Evolutionary conservation across 2,113 vertebrate genomes (phyloP).

Genomic region (Galeopterus variegatus): DNA sequence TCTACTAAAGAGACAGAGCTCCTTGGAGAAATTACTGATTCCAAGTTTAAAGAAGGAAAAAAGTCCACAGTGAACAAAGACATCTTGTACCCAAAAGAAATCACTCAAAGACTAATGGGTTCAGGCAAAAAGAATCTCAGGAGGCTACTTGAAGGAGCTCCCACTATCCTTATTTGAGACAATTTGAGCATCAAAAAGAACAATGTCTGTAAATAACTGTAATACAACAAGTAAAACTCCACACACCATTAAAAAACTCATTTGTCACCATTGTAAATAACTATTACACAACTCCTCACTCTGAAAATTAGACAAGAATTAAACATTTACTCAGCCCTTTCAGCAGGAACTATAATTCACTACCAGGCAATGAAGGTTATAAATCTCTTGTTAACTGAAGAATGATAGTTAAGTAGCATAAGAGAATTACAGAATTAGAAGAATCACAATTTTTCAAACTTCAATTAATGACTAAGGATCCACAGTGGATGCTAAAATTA

Average conservation of each 20-base stretch:
- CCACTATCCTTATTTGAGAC: neutral
- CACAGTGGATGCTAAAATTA: slow-evolving; percentile 33
- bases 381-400: slow-evolving; percentile 36
- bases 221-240: slow-evolving; percentile 43
- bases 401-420: slow-evolving; percentile 36
- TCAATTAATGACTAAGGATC: neutral
- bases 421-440: slow-evolving; percentile 24
- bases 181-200: neutral
- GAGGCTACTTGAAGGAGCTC: neutral
- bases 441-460: slow-evolving; percentile 48
- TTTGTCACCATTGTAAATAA: neutral
- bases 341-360: neutral
- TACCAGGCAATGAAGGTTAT: neutral
- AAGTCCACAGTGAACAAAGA: neutral
- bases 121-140: slow-evolving; percentile 30
- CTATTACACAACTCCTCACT: neutral
- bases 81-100: neutral
- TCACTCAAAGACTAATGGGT: slow-evolving; percentile 1
- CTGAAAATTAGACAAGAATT: slow-evolving; percentile 23
- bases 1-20: neutral
- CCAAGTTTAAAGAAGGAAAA: neutral
- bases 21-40: neutral
- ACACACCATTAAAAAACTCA: slow-evolving; percentile 15
- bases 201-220: neutral
- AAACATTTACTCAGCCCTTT: slow-evolving; percentile 34